Evolutionary conservation across 2,113 vertebrate species (phyloP).

Genomic region (Marmota flaviventris): DNA sequence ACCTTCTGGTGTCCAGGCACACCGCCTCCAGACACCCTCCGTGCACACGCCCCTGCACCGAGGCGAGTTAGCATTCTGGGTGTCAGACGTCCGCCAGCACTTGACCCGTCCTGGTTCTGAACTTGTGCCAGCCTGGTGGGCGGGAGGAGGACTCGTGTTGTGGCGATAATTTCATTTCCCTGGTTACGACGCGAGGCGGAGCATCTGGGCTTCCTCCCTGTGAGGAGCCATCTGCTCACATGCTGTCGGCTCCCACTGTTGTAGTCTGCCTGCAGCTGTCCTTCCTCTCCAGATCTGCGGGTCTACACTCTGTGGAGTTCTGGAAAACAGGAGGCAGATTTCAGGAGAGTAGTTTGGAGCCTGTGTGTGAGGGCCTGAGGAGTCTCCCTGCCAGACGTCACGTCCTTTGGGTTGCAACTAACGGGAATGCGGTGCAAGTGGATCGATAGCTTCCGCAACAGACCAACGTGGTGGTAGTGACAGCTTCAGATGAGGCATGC

Average conservation of each 20-base stretch:
- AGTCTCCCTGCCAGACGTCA: accelerated
- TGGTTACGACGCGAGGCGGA: accelerated
- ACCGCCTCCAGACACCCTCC: accelerated
- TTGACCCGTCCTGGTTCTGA: not conserved
- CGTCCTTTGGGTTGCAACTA: not conserved
- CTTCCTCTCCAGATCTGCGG: not conserved
- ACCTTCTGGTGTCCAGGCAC: accelerated
- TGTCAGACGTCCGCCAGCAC: not conserved
- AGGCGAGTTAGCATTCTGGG: accelerated
- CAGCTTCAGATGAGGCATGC: not conserved
- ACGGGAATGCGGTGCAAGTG: accelerated
- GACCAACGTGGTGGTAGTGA: accelerated
- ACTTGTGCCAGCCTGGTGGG: not conserved
- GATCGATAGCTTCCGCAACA: not conserved
- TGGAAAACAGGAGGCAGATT: not conserved
- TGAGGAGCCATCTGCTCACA: accelerated
- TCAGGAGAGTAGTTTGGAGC: not conserved
- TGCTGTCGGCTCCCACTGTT: accelerated
- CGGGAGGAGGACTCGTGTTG: not conserved
- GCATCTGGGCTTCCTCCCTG: not conserved
- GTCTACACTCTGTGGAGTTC: too few relatives aligned
- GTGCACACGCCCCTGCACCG: not conserved
- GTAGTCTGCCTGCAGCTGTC: not conserved
- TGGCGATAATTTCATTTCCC: not conserved
- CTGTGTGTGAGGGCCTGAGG: not conserved